These are phyloP conservation scores for Clivina fossor DNA, from an alignment of 2,888 invertebrate species.

Conservation along the genomic window DNA sequence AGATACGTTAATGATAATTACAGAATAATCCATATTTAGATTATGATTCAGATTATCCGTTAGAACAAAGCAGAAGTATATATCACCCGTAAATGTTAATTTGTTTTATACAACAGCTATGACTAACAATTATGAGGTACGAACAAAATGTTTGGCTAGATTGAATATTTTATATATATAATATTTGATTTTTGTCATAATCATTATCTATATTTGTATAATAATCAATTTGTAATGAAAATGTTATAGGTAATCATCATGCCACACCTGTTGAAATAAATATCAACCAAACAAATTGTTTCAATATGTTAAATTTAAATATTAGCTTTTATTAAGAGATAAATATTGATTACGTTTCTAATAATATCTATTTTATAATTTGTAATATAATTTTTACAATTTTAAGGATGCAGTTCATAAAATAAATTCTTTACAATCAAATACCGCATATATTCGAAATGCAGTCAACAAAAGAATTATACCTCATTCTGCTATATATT, in stretches of 20 bases:
- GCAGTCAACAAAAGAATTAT: slow-evolving; percentile 51
- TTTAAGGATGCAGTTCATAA: slow-evolving; percentile 68
- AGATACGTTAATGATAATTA: no score
- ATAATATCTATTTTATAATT: background rate
- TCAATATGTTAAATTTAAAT: background rate
- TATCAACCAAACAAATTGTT: background rate
- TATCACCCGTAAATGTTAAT: no score
- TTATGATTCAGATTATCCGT: no score
- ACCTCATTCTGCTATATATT: slow-evolving; percentile 46
- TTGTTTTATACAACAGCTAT: slow-evolving; percentile 13
- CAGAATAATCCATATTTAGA: no score
- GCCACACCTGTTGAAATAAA: slow-evolving; percentile 1
- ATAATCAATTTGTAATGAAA: background rate
- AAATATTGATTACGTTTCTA: no score
- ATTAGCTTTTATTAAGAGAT: background rate
- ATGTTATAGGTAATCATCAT: background rate
- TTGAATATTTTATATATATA: background rate
- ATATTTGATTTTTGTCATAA: background rate
- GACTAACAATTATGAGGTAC: slow-evolving; percentile 15
- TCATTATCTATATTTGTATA: slow-evolving; percentile 1
- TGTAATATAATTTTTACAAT: slow-evolving; percentile 7
- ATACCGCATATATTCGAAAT: slow-evolving; percentile 63
- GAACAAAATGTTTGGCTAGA: slow-evolving; percentile 9
- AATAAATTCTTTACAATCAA: slow-evolving; percentile 73
- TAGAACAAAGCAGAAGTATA: no score